phyloP scores from a whole-genome alignment of 2,888 invertebrate species.

The Galerucella nymphaeae region DNA sequence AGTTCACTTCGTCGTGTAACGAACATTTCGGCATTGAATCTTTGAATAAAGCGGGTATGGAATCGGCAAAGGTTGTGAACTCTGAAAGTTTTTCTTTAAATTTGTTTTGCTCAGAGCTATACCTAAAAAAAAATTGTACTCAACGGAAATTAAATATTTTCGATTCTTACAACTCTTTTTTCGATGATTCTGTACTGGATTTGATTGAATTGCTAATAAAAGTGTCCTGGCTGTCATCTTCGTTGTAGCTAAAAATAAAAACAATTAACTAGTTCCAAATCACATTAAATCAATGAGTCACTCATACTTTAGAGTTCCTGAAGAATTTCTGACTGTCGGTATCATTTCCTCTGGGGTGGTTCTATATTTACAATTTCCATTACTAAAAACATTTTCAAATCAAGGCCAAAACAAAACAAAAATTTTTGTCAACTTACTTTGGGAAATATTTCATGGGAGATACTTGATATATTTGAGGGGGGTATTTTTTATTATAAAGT shows the following conservation, averaged over 20 bases:
- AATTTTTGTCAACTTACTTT: not conserved
- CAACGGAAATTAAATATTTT: too few relatives aligned
- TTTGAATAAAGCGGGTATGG: not conserved
- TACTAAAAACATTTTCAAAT: not conserved
- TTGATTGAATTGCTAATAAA: not conserved
- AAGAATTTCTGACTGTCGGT: conserved; percentile 10
- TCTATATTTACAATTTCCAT: not conserved
- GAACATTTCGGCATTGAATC: not conserved
- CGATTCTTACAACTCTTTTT: not conserved
- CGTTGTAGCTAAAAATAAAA: not conserved
- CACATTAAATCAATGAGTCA: not conserved
- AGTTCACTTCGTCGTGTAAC: not conserved
- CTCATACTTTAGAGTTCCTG: conserved; percentile 9
- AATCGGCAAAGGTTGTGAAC: not conserved
- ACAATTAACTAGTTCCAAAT: not conserved
- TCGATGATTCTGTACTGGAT: not conserved
- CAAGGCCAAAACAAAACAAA: too few relatives aligned
- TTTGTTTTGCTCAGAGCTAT: not conserved
- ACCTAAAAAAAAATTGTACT: too few relatives aligned
- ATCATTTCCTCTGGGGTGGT: not conserved
- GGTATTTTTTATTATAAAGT: not conserved
- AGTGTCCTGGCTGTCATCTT: not conserved
- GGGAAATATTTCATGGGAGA: not conserved
- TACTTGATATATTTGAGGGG: not conserved
- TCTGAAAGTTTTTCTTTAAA: not conserved